These are phyloP conservation scores for Coregonus ussuriensis DNA, from an alignment of 2,797 vertebrate species.

Conservation along the genomic window DNA sequence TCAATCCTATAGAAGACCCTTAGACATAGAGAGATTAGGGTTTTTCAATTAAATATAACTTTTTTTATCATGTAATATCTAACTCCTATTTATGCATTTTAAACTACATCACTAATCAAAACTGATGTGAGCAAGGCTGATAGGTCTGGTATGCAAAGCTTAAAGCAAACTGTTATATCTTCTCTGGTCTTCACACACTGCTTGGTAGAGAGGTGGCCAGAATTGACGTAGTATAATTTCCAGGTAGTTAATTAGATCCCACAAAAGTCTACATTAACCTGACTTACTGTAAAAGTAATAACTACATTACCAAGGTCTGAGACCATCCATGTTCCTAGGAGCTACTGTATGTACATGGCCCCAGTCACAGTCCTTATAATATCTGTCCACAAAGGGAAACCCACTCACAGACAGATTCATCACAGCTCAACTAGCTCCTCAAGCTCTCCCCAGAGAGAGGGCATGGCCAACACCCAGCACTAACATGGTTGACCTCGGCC, in stretches of 20 bases:
- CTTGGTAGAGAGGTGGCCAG: no score
- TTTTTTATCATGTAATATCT: neutral
- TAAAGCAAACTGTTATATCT: no score
- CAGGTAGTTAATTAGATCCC: no score
- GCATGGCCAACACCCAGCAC: conserved; percentile 32
- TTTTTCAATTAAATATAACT: neutral
- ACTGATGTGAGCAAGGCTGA: neutral
- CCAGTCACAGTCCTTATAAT: conserved; percentile 22
- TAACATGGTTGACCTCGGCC: conserved; percentile 57
- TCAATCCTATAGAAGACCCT: conserved; percentile 37
- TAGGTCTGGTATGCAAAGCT: no score
- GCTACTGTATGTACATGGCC: conserved; percentile 14
- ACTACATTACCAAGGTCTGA: neutral
- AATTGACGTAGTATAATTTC: no score
- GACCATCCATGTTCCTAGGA: conserved; percentile 16
- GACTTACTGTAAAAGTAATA: no score
- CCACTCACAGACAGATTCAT: conserved; percentile 21
- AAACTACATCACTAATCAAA: neutral
- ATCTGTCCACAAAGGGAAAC: neutral
- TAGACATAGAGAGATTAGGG: neutral
- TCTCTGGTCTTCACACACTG: no score
- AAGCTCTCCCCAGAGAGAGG: conserved; percentile 31
- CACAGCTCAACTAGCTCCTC: conserved; percentile 57
- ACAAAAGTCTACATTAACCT: no score
- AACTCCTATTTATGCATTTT: neutral